Base-by-base conservation (phyloP, 2,797 vertebrate species). In the Chaunax sp. region DNA sequence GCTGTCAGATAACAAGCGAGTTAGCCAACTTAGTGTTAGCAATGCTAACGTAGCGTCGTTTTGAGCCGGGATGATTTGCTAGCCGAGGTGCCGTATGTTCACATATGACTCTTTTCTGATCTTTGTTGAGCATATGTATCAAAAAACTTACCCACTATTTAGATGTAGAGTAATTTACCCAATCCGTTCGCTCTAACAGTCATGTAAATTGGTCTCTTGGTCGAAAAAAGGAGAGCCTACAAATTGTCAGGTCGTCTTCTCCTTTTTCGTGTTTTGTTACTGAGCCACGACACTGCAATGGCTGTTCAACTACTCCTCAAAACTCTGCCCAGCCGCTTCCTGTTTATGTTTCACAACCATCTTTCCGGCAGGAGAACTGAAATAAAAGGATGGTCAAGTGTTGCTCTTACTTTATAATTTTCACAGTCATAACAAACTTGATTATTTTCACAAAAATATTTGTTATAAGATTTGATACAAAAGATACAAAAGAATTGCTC, bases 281-380 rank as follows among this genome's bases (percentile, higher is more conserved):
- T 89, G 83, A 94, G 94, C 93, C 94, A 94, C 94, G 94, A 94
- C 92, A 88, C 94, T 90, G 91, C 92, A 94, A 95, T 94, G 94
- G 93, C 92, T 90, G 91, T 86, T 80, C 68, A 86, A 68, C 79
- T 77, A 68, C 87, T 89, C 86, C 82, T 53, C 68, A 57, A 71
- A 80, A 61, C 78, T 81, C 86, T 45, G 74, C 75, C 78, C 81
- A 51, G 81, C 87, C 87, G 87, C 93, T 94, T 95, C 94, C 94
- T 80, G 86, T 85, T 79, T 77, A 72, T 90, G 93, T 90, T 77
- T 81, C 92, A 87, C 71, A 16, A 0, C 82, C 77, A 92, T 38
- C 66, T 6, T 45, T 92, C 92, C 94, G 91, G 4, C 15, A n/a
- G 78, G 53, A 19, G 12, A 76, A 38, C 74, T 38, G 25, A 26